Conservation (phyloP, 1,140 invertebrate species). For the Lepidurus apus region DNA sequence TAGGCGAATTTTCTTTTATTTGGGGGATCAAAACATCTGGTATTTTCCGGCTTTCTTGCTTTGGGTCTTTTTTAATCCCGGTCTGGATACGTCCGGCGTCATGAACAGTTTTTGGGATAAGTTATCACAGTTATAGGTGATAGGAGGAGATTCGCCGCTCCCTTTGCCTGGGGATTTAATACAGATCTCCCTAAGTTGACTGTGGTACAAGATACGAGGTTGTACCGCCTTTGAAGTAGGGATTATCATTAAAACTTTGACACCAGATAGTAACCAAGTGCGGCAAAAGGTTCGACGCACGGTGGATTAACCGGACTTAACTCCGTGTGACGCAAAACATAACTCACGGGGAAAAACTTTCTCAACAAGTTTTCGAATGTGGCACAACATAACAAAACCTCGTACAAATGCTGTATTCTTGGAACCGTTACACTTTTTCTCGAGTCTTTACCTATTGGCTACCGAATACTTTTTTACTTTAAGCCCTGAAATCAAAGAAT, state of each 20-base stretch:
- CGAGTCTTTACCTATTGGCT: too few species aligned
- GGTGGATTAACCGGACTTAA: not conserved
- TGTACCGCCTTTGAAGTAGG: constrained; percentile 17
- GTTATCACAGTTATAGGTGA: constrained; percentile 15
- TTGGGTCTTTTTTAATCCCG: not conserved
- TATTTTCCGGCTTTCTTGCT: not conserved
- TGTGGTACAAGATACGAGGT: constrained; percentile 8
- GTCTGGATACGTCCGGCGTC: not conserved
- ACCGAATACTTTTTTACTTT: too few species aligned
- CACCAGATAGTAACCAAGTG: constrained; percentile 18
- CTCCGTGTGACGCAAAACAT: not conserved
- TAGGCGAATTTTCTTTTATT: not conserved
- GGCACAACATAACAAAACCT: too few species aligned
- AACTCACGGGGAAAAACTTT: too few species aligned
- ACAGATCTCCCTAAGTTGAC: constrained; percentile 14
- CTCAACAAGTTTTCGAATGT: too few species aligned
- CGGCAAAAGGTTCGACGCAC: not conserved
- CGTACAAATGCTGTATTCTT: too few species aligned
- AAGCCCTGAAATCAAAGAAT: too few species aligned
- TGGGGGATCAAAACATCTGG: not conserved
- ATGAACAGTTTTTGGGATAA: constrained; percentile 13
- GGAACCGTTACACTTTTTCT: too few species aligned
- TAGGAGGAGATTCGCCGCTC: constrained; percentile 12
- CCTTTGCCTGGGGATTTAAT: constrained; percentile 11
- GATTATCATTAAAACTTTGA: constrained; percentile 9